Evolutionary conservation across 2,888 invertebrate species (phyloP).

Genomic region (Heliconius ethilla): DNA sequence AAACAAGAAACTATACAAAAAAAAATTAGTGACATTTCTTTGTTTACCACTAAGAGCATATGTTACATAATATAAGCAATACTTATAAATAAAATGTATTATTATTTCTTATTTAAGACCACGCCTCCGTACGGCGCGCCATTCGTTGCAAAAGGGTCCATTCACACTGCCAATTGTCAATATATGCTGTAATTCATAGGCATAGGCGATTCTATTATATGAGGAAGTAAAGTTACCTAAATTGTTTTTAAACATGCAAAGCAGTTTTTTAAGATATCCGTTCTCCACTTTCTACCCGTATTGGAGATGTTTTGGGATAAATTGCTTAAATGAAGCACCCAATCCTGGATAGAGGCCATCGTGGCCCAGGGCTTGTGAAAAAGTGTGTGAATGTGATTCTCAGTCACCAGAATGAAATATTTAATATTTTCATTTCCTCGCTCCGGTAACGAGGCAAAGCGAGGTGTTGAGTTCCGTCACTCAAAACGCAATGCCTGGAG

Average conservation of each 20-base stretch:
- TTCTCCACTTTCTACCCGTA: no score
- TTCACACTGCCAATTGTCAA: constrained; percentile 39
- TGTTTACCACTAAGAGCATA: constrained; percentile 14
- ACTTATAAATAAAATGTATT: constrained; percentile 25
- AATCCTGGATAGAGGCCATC: no score
- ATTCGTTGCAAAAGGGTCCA: constrained; percentile 41
- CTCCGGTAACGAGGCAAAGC: no score
- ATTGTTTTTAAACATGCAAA: background rate
- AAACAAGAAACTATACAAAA: background rate
- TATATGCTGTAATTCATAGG: constrained; percentile 17
- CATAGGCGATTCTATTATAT: constrained; percentile 16
- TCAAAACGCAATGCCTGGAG: no score
- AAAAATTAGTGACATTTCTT: constrained; percentile 3
- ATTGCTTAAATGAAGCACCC: no score
- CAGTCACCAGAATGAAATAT: no score
- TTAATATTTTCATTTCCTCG: no score
- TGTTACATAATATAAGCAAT: constrained; percentile 18
- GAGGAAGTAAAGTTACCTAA: background rate
- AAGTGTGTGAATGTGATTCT: no score
- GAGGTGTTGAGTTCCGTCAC: no score
- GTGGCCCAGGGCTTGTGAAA: no score
- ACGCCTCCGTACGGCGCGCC: constrained; percentile 34
- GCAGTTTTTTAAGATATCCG: background rate
- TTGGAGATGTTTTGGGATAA: no score
- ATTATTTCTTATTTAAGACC: constrained; percentile 34